Base-by-base conservation (phyloP, 2,888 invertebrate species). In the Hymenopus coronatus region DNA sequence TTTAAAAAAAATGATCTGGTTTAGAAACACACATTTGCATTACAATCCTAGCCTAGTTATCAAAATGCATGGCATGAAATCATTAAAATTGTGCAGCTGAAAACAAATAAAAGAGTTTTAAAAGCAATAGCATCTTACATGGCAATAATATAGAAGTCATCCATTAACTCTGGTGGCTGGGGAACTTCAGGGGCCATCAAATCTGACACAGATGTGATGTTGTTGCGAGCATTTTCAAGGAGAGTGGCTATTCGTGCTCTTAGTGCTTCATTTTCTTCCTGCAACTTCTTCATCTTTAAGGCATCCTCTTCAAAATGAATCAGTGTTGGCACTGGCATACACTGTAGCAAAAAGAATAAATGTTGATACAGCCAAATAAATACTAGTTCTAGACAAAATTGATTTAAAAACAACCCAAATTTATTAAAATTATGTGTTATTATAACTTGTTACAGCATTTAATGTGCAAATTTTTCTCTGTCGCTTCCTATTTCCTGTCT, bases 91-190 rank as follows among this genome's bases (percentile, higher is more conserved):
- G 82, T 82, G n/a, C 82, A 82, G 12, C 8, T 82, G 0, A n/a
- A 82, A 27, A 82, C 82, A 82, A n/a, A n/a, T 27, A 82, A 0
- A 83, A 83, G 3, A n/a, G 83, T 83, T 83, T 83, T n/a, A 7
- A 83, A 7, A 20, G 9, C 90, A 86, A 88, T 33, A 28, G 12
- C 89, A 88, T 92, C 93, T 92, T 96, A 98, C 92, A 97, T 96
- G 15, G 98, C 97, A 90, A 98, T 97, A 30, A 97, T 97, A 92
- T 97, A 98, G 94, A 98, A 98, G 93, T 98, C 98, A 93, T 98
- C 98, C 91, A 98, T 96, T 82, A 98, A 94, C 89, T 98, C 98
- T 12, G 96, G 93, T 0, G 97, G 97, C 0, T 97, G 95, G 92
- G 96, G 95, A 92, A 97, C 93, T 93, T 96, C 93, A 28, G 89